Percentiles rank a stretch among this genome's conserved stretches.
phyloP scores from a whole-genome alignment of 35 echinoderm and acorn worm species.

The Heliocidaris tuberculata region DNA sequence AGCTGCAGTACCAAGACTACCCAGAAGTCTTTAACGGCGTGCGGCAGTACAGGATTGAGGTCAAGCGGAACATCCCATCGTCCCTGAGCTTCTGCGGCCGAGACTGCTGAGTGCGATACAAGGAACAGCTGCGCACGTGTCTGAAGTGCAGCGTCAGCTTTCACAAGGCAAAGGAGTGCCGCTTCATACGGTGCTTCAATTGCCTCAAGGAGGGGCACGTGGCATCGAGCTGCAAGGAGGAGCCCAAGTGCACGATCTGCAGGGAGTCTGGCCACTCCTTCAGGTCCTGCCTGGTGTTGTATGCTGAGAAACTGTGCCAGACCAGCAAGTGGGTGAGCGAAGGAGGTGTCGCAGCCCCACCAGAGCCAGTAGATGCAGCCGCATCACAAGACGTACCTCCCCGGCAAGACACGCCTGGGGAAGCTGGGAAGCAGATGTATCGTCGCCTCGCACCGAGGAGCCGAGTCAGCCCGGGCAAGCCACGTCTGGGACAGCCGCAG shows the following conservation, averaged over 20 bases:
- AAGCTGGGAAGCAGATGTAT: no score
- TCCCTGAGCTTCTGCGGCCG: conserved; percentile 33
- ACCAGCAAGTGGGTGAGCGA: no score
- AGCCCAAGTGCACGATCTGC: conserved; percentile 29
- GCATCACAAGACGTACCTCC: no score
- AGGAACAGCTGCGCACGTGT: conserved; percentile 47
- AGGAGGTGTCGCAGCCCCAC: no score
- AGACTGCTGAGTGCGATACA: conserved; percentile 50
- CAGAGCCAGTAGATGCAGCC: no score
- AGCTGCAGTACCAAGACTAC: background rate
- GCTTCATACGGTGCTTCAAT: conserved; percentile 21
- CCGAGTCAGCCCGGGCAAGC: no score
- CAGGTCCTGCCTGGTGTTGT: no score
- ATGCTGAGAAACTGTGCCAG: no score
- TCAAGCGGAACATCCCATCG: background rate
- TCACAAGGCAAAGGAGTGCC: conserved; percentile 42
- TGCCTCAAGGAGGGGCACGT: conserved; percentile 44
- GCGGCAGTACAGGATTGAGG: conserved; percentile 21
- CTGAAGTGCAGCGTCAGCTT: conserved; percentile 20
- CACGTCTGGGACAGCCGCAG: no score
- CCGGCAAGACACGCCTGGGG: no score
- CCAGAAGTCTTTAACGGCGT: conserved; percentile 44
- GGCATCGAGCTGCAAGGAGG: background rate
- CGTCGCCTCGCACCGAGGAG: no score
- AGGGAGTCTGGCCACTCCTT: no score